Percentiles rank a stretch among this genome's conserved stretches.
Conservation (phyloP, 2,113 vertebrate species). For the Petrocephalus zakoni region DNA sequence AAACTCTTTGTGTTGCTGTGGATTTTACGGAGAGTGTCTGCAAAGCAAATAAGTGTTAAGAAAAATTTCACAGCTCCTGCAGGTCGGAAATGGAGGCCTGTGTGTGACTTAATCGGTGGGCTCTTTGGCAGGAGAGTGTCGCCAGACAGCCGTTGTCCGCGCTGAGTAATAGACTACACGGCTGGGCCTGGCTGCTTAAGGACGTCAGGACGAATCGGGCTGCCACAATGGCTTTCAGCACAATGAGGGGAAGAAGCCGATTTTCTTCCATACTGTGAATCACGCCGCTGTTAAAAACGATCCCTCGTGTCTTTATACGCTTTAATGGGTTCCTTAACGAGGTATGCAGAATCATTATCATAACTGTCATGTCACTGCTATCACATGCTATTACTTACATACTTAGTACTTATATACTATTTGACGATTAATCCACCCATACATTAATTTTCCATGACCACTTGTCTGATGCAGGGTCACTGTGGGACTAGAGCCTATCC, state of each 20-base stretch:
- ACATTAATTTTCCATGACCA: background rate
- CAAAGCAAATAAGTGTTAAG: constrained; percentile 4
- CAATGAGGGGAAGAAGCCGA: background rate
- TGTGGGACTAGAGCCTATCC: background rate
- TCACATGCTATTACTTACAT: background rate
- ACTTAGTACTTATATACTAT: background rate
- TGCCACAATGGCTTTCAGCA: background rate
- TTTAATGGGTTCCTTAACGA: background rate
- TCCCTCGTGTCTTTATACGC: background rate
- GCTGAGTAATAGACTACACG: background rate
- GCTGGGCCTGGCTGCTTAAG: background rate
- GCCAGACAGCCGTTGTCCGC: background rate
- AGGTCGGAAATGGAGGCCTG: background rate
- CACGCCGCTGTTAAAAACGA: background rate
- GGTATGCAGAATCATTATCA: constrained; percentile 1
- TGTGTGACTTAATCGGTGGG: background rate
- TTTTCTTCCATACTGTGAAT: background rate
- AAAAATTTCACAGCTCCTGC: background rate
- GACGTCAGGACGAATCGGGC: background rate
- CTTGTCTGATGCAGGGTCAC: background rate
- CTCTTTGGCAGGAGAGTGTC: background rate
- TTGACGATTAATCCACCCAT: background rate
- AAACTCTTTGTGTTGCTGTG: background rate
- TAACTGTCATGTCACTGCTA: background rate
- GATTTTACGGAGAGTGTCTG: background rate